Conservation (phyloP, 2,797 vertebrate genomes). For the Karalla daura region DNA sequence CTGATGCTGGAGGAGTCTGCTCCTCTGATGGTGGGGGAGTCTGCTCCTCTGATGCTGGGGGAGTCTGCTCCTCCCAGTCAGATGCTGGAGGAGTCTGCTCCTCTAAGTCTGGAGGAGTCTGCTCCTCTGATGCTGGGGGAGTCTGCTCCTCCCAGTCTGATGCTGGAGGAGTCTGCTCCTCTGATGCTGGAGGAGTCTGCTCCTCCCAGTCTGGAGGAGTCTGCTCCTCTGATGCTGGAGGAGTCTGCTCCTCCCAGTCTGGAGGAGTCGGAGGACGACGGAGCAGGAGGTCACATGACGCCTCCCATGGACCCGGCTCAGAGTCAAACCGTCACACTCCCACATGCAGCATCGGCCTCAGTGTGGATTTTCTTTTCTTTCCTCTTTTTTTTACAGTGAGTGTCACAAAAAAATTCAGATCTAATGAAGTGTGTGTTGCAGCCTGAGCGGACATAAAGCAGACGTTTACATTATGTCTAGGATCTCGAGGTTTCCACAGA, state of each 20-base stretch:
- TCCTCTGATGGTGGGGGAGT: slow-evolving; percentile 2
- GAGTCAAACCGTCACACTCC: slow-evolving; percentile 5
- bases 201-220: slow-evolving; percentile 39
- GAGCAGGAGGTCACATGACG: not conserved
- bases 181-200: slow-evolving; percentile 9
- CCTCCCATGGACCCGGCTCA: not conserved
- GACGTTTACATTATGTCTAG: slow-evolving; percentile 67
- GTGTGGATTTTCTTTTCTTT: not conserved
- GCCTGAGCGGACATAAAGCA: slow-evolving; percentile 45
- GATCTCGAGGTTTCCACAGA: slow-evolving; percentile 37
- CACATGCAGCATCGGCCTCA: slow-evolving; percentile 4
- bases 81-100: slow-evolving; percentile 7
- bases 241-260: slow-evolving; percentile 19
- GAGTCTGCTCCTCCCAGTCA: slow-evolving; percentile 21
- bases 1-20: slow-evolving; percentile 27
- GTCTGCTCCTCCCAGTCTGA: no score
- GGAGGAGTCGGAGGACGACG: no score
- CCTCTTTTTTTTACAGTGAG: no score
- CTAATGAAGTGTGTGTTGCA: slow-evolving; percentile 16
- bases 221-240: slow-evolving; percentile 11
- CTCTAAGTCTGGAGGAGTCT: slow-evolving; percentile 39
- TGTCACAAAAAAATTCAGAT: slow-evolving; percentile 24
- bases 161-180: slow-evolving; percentile 24
- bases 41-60: no score
- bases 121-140: not conserved